Base-by-base conservation (phyloP, 2,113 vertebrate species). In the Etia nguti region DNA sequence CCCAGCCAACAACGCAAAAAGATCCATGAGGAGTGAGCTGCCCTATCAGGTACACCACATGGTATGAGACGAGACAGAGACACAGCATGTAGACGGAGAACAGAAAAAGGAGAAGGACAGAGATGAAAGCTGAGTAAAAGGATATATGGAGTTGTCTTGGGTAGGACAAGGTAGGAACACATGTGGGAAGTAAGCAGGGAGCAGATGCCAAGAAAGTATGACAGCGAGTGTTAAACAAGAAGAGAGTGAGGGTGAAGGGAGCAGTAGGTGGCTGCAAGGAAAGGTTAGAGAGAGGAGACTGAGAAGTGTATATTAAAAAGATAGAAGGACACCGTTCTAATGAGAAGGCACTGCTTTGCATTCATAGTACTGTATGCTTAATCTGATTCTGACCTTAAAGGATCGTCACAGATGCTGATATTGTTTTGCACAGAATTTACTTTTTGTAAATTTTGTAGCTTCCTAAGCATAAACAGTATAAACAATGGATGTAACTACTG, bases 51-150 rank as follows among this genome's bases (percentile, higher is more conserved):
- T 77, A 79, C 80, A 77, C 87, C 90, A 52, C 90, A 86, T 85
- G 79, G 73, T 55, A 91, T 70, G 92, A 92, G 93, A 93, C 26
- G 46, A 97, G 97, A 97, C 92, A 97, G 96, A 96, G 96, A 94
- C 94, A 91, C 96, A 96, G 96, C 95, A 86, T 92, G 90, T 83
- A 91, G 91, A 89, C 79, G 38, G 81, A 54, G 50, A 38, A 34
- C 38, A 46, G 86, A 81, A 62, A 87, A 8, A 75, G 65, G 79
- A 84, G 60, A 90, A 89, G 91, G 88, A 84, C 91, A 83, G 43
- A 83, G 86, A 86, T 75, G 82, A 91, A 93, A 93, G 89, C 83
- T 86, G 90, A 93, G 94, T 87, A 62, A 57, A 91, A 57, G 79
- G 88, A 85, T 81, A 85, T 75, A 68, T 86, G 85, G 84, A 81